Evolutionary conservation across 2,888 invertebrate species (phyloP), one percentile per base, ranked within the genome.

Genomic region (Dorcus hopei): DNA sequence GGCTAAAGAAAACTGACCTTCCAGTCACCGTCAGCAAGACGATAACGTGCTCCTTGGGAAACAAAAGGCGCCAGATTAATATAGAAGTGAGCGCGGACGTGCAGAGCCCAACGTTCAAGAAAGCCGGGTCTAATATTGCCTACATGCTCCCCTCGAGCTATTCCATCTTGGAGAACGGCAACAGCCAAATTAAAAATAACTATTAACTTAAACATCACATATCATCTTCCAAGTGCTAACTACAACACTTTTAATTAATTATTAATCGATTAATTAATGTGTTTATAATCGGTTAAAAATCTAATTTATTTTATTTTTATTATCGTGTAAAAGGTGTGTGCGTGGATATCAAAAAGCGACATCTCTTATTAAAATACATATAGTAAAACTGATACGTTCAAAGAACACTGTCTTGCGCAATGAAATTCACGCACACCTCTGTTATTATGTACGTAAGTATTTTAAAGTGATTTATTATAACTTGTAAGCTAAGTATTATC

Each of bases 31-130:
- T 87, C 19, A 87, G 87, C 41, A 87, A 87, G 61, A 87, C 86
- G 2, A 87, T 95, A 59, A 86, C 88, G 65, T 95, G 95, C 76
- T 91, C 88, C 72, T 82, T 97, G 63, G 95, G 94, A 50, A 90
- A 91, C 66, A 95, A 93, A 79, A 81, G 86, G 42, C 80, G 84
- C 61, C 76, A 81, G 38, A 77, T 89, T 49, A 78, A 80, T 49
- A 81, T 89, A 14, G 83, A 86, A 72, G 82, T 84, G n/a, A 80
- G 77, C 55, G 79, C 83, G 0, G 83, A 83, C 47, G 77, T 80
- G 3, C 74, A 75, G 40, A 72, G 73, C 11, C 79, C 85, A 0
- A 79, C 78, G 0, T 85, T 85, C 69, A 80, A 75, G 60, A 84
- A 83, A 69, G 82, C 81, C 43, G 80, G 81, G 16, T 81, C 79